These are phyloP conservation scores for Ceyx erithaca DNA, from an alignment of 2,797 vertebrate genomes.

Conservation along the genomic window DNA sequence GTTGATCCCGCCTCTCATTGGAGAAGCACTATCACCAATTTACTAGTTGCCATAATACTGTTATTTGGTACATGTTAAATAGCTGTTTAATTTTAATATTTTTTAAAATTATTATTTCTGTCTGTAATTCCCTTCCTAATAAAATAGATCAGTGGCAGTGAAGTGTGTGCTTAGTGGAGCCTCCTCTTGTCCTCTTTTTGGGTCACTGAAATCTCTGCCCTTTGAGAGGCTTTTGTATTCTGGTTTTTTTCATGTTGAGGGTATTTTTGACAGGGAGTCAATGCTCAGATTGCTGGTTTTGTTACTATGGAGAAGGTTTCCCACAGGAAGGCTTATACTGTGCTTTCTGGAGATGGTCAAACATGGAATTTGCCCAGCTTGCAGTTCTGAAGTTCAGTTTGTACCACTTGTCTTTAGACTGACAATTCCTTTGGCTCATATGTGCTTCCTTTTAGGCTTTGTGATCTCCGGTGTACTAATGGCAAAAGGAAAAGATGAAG, in stretches of 20 bases:
- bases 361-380: constrained; percentile 8
- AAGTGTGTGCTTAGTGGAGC: background rate
- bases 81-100: background rate
- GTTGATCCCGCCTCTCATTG: background rate
- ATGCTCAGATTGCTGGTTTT: constrained; percentile 35
- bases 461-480: background rate
- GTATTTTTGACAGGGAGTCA: constrained; percentile 56
- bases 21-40: background rate
- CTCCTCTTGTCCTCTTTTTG: constrained; percentile 15
- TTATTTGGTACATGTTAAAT: background rate
- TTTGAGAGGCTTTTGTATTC: constrained; percentile 54
- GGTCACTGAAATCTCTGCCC: constrained; percentile 19
- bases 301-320: constrained; percentile 68
- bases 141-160: background rate
- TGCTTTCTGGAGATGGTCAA: constrained; percentile 44
- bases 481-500: background rate
- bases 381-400: constrained; percentile 25
- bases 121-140: background rate
- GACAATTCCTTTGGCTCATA: background rate
- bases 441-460: background rate
- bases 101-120: background rate
- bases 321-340: constrained; percentile 27
- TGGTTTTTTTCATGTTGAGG: background rate
- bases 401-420: background rate
- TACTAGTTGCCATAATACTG: background rate